phyloP scores from a whole-genome alignment of 2,113 vertebrate species.

The Lophotis ruficrista region DNA sequence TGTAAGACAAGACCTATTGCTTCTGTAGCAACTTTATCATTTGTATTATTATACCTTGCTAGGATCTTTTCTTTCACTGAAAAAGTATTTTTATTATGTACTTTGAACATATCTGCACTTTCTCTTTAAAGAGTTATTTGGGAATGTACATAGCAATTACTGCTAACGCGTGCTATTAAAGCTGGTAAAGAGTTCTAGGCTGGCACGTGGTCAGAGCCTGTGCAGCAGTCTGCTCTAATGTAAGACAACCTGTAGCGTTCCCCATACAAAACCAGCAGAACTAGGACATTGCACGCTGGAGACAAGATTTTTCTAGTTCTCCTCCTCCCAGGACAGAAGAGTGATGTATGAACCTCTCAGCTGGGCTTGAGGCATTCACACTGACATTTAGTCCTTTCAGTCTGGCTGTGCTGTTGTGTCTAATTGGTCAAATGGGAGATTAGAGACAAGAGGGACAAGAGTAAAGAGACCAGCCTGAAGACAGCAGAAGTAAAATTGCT shows the following conservation, averaged over 20 bases:
- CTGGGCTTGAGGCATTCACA: not conserved
- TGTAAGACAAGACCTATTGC: not conserved
- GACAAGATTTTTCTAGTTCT: not conserved
- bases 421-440: not conserved
- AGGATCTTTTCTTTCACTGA: not conserved
- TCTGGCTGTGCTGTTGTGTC: not conserved
- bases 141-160: not conserved
- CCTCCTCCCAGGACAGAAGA: not conserved
- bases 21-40: not conserved
- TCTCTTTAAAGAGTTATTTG: not conserved
- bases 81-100: not conserved
- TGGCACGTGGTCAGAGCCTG: not conserved
- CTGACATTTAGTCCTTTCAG: not conserved
- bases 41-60: not conserved
- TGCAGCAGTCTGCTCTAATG: not conserved
- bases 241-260: not conserved
- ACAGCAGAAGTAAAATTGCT: not conserved
- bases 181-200: not conserved
- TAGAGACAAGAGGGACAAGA: not conserved
- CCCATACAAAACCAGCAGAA: not conserved
- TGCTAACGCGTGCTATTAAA: rapidly evolving
- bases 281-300: not conserved
- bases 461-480: not conserved
- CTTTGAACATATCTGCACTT: not conserved
- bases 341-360: not conserved